These are phyloP conservation scores for Luperina testacea DNA, from an alignment of 2,888 invertebrate species.

Conservation along the genomic window DNA sequence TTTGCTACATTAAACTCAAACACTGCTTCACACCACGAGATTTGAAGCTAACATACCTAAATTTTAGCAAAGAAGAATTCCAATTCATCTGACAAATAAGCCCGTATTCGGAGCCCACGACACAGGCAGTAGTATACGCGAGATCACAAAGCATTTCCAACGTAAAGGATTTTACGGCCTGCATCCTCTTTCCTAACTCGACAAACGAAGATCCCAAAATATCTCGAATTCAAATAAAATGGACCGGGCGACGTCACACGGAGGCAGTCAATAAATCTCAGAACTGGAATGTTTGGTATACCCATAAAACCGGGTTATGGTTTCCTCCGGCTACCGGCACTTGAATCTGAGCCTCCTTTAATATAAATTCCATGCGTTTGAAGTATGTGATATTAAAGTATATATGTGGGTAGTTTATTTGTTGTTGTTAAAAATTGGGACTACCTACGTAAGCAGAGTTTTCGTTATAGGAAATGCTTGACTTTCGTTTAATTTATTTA, in stretches of 20 bases:
- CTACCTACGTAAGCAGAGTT: too few species aligned
- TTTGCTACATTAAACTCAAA: background rate
- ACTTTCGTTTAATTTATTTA: too few species aligned
- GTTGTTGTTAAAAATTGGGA: background rate
- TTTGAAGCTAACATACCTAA: background rate
- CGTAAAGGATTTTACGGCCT: constrained; percentile 41
- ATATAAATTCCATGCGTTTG: constrained; percentile 52
- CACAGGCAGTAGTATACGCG: constrained; percentile 16
- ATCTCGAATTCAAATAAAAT: constrained; percentile 53
- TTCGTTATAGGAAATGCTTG: background rate
- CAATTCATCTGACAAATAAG: constrained; percentile 11
- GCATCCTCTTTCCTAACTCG: constrained; percentile 26
- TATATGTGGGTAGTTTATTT: background rate
- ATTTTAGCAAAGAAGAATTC: constrained; percentile 15
- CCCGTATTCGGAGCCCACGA: constrained; percentile 16
- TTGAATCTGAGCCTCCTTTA: constrained; percentile 26
- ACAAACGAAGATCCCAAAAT: constrained; percentile 47
- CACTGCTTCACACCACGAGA: too few species aligned
- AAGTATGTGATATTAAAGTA: constrained; percentile 25
- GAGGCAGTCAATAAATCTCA: constrained; percentile 68
- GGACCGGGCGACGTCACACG: constrained; percentile 33
- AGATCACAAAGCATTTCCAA: constrained; percentile 46
- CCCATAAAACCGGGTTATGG: constrained; percentile 72
- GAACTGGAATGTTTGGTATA: constrained; percentile 68
- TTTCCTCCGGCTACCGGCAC: constrained; percentile 45